Evolutionary conservation across 2,113 vertebrate genomes (phyloP), one percentile per base, ranked within the genome.

Genomic region (Pardalotus punctatus): DNA sequence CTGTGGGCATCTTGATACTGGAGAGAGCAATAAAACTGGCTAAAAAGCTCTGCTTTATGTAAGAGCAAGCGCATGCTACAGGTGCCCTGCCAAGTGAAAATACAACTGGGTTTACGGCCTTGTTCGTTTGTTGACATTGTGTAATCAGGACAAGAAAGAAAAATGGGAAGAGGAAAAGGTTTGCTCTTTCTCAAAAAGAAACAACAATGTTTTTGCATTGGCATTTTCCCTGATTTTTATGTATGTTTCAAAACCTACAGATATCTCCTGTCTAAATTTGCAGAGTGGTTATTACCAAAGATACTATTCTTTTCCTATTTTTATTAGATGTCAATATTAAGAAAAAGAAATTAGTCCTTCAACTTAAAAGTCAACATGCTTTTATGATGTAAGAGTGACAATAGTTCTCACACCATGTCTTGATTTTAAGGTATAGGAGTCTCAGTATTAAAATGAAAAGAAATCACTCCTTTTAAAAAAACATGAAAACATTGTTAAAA

Each of bases 91-190:
- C 88, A 94, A 94, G 38, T 81, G 79, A 93, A 92, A 94, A 95
- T 83, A 88, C 82, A 94, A 70, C 51, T 0, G 19, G 14, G 43
- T 95, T 97, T 96, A 94, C 87, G 85, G 92, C 79, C 64, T 90
- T 96, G 67, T 94, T 96, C 96, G 93, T 96, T 96, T 96, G 84
- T 94, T 97, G 88, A 95, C 90, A 78, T 72, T 90, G 76, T 77
- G 69, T 74, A 87, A 95, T 91, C 64, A 88, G 53, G 79, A 88
- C 71, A 90, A 81, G 76, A 84, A 95, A 93, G 66, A 90, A 87
- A 95, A 90, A 88, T 69, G 70, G 48, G 58, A 72, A 86, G 33
- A 79, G 19, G 42, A 82, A 69, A 93, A 69, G 62, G 45, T 90
- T 87, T 82, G 27, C 76, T 92, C 24, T 94, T 95, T 96, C 58